Evolutionary conservation across 2,113 vertebrate genomes (phyloP), one percentile per base, ranked within the genome.

Genomic region (Urocitellus parryii): DNA sequence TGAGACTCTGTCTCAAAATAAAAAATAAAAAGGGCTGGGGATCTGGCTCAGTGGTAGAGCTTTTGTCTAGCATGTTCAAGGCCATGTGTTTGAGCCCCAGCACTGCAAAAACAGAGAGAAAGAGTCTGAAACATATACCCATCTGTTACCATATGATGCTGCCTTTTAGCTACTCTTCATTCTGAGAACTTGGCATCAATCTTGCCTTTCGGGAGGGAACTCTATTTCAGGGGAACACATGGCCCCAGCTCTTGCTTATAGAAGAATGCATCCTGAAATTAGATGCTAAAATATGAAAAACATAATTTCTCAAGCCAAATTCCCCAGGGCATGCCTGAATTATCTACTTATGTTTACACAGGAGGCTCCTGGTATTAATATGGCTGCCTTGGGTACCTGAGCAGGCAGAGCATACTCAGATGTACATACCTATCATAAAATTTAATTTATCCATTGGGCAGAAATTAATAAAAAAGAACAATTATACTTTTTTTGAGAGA

Each of bases 111-210:
- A 9, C 42, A 39, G 27, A 85, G 20, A 81, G 14, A 85, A 18
- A 81, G 14, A 87, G 37, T 61, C 65, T 88, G 65, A 77, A 89
- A 94, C 81, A 74, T 27, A 68, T 18, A 29, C 48, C 65, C 86
- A 79, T 94, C 80, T 92, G 81, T 70, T 58, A 85, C 56, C 53
- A 65, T 14, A 13, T 25, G n/a, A 58, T 29, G 45, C 39, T 13
- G 37, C 67, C 65, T 96, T 86, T 45, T 42, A 76, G 51, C 65
- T 34, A 51, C 45, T 20, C n/a, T 32, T 65, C 17, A 22, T 32
- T 91, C 82, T 74, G 92, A 88, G 48, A 88, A 88, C 29, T 79
- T 67, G 48, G 90, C 78, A 65, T 82, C 27, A 8, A 61, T 51
- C 24, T 80, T 65, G 70, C 29, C 86, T 85, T 63, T 42, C 58